A percentile compares a stretch with the other conserved stretches of the same genome.
Conservation (phyloP, 2,888 invertebrate species). For the Lottia gigantea region DNA sequence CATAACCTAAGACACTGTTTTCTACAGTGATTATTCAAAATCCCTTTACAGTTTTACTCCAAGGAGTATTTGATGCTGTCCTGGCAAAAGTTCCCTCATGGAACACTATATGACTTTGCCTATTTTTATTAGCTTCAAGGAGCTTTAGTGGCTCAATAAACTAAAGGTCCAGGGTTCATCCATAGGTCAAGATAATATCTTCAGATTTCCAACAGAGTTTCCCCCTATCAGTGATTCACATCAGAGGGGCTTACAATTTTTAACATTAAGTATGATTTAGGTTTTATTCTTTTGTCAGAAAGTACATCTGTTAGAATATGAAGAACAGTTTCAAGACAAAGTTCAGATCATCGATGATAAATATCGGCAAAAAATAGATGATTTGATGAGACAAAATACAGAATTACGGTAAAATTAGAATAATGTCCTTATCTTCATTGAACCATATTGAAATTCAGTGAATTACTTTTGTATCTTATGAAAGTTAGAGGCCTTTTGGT, state of each 20-base stretch:
- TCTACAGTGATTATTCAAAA: too few relatives aligned
- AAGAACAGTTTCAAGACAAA: conserved; percentile 61
- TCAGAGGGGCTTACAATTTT: too few relatives aligned
- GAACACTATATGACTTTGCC: neutral
- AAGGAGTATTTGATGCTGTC: too few relatives aligned
- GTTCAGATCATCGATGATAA: conserved; percentile 63
- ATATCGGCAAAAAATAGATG: conserved; percentile 59
- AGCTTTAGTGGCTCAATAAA: too few relatives aligned
- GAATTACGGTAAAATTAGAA: conserved; percentile 55
- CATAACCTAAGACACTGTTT: too few relatives aligned
- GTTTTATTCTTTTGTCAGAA: conserved; percentile 46
- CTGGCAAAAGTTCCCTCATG: neutral
- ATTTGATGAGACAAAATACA: conserved; percentile 61
- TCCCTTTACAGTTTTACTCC: too few relatives aligned
- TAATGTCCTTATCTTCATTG: neutral
- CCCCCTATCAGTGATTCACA: too few relatives aligned
- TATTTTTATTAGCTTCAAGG: neutral
- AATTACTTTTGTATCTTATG: neutral
- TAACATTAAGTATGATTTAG: neutral
- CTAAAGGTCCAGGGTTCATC: too few relatives aligned
- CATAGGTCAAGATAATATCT: too few relatives aligned
- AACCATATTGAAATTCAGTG: too few relatives aligned
- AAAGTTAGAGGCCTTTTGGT: neutral
- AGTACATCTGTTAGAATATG: conserved; percentile 58
- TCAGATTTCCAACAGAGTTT: too few relatives aligned